Conservation (phyloP, 2,113 vertebrate species). For the Axis porcinus region DNA sequence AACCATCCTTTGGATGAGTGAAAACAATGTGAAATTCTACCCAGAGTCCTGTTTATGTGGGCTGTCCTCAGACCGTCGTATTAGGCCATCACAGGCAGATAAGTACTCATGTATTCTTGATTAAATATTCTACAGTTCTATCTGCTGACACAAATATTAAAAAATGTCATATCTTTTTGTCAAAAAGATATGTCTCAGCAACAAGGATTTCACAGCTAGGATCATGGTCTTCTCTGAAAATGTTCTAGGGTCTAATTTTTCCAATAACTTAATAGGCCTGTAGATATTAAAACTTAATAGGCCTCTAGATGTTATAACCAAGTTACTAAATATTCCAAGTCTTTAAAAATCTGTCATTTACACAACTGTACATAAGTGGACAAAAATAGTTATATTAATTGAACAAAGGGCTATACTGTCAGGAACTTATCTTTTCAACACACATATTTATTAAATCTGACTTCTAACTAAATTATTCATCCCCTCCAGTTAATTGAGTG, state of each 20-base stretch:
- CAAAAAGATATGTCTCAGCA: constrained; percentile 61
- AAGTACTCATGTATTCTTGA: constrained; percentile 23
- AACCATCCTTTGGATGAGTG: neutral
- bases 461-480: neutral
- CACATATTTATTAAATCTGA: neutral
- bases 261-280: neutral
- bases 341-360: constrained; percentile 41
- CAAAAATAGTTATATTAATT: constrained; percentile 5
- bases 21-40: neutral
- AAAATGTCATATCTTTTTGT: constrained; percentile 55
- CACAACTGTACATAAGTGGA: neutral
- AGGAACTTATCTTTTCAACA: neutral
- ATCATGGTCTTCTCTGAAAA: constrained; percentile 54
- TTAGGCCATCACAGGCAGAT: constrained; percentile 7
- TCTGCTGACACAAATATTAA: constrained; percentile 37
- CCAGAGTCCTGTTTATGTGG: fast-evolving
- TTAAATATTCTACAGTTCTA: constrained; percentile 63
- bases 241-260: constrained; percentile 42
- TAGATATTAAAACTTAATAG: neutral
- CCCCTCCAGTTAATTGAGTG: neutral
- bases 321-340: neutral
- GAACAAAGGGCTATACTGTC: neutral
- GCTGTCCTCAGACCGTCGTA: constrained; percentile 28
- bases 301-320: constrained; percentile 17
- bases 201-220: constrained; percentile 24